phyloP scores from a whole-genome alignment of 2,888 invertebrate species.

The Meteorus colon region DNA sequence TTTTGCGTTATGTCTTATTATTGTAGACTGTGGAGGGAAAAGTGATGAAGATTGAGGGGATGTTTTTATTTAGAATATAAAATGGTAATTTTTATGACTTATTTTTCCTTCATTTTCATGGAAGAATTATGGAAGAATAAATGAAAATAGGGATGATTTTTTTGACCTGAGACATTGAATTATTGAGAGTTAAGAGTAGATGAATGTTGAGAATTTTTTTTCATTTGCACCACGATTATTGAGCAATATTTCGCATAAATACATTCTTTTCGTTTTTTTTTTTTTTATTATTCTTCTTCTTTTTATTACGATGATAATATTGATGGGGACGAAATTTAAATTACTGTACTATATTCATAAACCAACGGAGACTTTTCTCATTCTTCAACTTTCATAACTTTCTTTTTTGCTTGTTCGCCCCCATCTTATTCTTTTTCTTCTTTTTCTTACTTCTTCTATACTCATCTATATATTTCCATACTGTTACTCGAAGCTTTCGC shows the following conservation, averaged over 20 bases:
- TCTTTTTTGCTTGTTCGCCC: slow-evolving; percentile 28
- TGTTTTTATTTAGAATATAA: too few relatives aligned
- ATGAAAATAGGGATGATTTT: too few relatives aligned
- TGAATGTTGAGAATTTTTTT: too few relatives aligned
- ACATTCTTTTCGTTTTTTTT: background rate
- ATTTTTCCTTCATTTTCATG: too few relatives aligned
- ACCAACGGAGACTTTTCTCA: slow-evolving; percentile 1
- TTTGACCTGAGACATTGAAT: too few relatives aligned
- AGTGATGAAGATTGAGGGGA: too few relatives aligned
- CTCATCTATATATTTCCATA: slow-evolving; percentile 4
- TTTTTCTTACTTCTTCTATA: slow-evolving; percentile 21
- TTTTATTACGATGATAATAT: slow-evolving; percentile 16
- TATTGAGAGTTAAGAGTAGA: too few relatives aligned
- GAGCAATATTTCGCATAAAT: background rate
- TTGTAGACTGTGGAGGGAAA: too few relatives aligned
- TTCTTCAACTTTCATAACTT: slow-evolving; percentile 50
- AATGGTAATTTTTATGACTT: too few relatives aligned
- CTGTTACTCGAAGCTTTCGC: slow-evolving; percentile 36
- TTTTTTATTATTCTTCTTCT: background rate
- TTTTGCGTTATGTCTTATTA: background rate
- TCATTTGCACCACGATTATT: too few relatives aligned
- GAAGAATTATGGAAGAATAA: too few relatives aligned
- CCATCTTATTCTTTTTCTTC: slow-evolving; percentile 9
- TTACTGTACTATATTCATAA: background rate
- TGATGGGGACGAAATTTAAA: slow-evolving; percentile 13